Conservation (phyloP, 2,797 vertebrate genomes). For the Chelon auratus region DNA sequence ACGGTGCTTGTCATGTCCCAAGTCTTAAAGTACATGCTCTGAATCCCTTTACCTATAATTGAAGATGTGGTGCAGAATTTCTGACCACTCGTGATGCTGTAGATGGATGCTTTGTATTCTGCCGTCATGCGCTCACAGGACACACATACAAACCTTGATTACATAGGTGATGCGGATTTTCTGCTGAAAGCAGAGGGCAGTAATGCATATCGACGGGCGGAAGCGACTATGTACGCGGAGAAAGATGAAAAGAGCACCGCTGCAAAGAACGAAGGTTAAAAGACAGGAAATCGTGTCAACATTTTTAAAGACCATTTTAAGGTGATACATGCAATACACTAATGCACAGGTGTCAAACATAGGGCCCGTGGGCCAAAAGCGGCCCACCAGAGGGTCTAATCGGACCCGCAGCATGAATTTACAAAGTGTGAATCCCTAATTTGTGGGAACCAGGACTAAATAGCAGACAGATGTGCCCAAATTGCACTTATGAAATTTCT, state of each 20-base stretch:
- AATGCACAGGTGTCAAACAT: no score
- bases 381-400: no score
- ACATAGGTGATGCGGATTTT: slow-evolving; percentile 5
- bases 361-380: no score
- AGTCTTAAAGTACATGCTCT: background rate
- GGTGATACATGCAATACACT: background rate
- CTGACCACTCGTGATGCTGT: background rate
- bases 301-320: background rate
- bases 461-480: no score
- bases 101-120: background rate
- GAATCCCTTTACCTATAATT: background rate
- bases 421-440: no score
- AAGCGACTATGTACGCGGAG: no score
- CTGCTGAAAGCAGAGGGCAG: background rate
- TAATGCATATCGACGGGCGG: background rate
- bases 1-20: background rate
- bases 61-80: background rate
- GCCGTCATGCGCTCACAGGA: background rate
- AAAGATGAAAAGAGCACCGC: no score
- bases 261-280: no score
- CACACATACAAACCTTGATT: slow-evolving; percentile 1
- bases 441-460: no score
- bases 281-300: no score
- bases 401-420: no score
- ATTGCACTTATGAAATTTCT: no score